These are phyloP conservation scores for Lasioglossum marginatum DNA, from an alignment of 2,888 invertebrate genomes.

Conservation along the genomic window DNA sequence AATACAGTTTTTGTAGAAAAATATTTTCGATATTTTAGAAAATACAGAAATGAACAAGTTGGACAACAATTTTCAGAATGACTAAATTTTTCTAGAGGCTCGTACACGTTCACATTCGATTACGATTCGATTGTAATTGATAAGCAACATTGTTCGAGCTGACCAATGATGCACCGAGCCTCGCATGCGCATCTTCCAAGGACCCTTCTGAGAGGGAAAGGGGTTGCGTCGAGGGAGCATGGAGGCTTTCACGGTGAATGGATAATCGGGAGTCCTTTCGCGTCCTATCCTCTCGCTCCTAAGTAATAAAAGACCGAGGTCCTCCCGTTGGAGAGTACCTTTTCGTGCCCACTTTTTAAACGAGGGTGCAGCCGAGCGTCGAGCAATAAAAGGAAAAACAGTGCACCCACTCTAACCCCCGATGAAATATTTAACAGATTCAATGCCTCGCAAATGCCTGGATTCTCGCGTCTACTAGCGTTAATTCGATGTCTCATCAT, in stretches of 20 bases:
- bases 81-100: neutral
- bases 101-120: neutral
- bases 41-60: neutral
- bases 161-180: constrained; percentile 33
- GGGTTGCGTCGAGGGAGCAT: constrained; percentile 60
- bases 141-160: neutral
- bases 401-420: constrained; percentile 7
- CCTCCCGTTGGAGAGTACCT: constrained; percentile 53
- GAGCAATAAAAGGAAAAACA: neutral
- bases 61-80: neutral
- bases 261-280: constrained; percentile 68
- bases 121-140: neutral
- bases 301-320: constrained; percentile 61
- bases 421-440: constrained; percentile 60
- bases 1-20: neutral
- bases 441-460: constrained; percentile 25
- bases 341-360: constrained; percentile 68
- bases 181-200: constrained; percentile 53
- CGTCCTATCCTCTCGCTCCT: constrained; percentile 38
- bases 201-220: constrained; percentile 47
- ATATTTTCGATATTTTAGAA: neutral
- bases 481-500: neutral
- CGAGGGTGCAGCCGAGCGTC: constrained; percentile 51
- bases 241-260: constrained; percentile 69
- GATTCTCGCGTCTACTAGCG: neutral